Conservation (phyloP, 2,797 vertebrate genomes). For the Pangasius sanitwongsei region DNA sequence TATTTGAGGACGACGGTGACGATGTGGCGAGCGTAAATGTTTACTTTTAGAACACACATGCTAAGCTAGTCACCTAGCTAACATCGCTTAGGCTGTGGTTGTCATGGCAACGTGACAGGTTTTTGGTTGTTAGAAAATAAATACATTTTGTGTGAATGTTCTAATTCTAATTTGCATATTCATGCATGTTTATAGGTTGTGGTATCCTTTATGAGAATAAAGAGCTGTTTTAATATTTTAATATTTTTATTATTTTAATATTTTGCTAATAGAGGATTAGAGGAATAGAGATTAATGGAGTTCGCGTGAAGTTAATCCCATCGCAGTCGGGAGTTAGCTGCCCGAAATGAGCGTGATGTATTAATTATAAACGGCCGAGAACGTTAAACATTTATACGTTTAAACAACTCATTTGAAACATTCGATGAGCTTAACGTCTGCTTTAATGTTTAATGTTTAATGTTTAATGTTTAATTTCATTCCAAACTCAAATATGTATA, state of each 20-base stretch:
- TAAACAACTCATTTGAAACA: constrained; percentile 19
- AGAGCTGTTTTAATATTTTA: neutral
- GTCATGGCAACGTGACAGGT: neutral
- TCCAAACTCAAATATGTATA: constrained; percentile 43
- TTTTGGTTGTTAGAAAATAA: neutral
- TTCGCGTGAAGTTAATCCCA: neutral
- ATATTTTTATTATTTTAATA: neutral
- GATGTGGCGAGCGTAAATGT: neutral
- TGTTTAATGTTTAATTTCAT: constrained; percentile 24
- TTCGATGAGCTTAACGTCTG: neutral
- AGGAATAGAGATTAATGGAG: neutral
- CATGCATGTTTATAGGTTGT: neutral
- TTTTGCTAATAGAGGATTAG: neutral
- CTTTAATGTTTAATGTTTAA: constrained; percentile 11
- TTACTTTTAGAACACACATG: neutral
- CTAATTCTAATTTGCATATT: neutral
- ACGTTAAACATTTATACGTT: constrained; percentile 24
- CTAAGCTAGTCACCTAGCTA: neutral
- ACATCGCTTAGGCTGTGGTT: neutral
- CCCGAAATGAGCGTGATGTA: neutral
- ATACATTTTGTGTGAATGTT: neutral
- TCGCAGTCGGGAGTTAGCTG: neutral
- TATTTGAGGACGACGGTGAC: neutral
- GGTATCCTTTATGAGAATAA: neutral
- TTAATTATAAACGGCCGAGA: constrained; percentile 1